Conservation (phyloP, 2,113 vertebrate genomes). For the Campylomormyrus numenius region DNA sequence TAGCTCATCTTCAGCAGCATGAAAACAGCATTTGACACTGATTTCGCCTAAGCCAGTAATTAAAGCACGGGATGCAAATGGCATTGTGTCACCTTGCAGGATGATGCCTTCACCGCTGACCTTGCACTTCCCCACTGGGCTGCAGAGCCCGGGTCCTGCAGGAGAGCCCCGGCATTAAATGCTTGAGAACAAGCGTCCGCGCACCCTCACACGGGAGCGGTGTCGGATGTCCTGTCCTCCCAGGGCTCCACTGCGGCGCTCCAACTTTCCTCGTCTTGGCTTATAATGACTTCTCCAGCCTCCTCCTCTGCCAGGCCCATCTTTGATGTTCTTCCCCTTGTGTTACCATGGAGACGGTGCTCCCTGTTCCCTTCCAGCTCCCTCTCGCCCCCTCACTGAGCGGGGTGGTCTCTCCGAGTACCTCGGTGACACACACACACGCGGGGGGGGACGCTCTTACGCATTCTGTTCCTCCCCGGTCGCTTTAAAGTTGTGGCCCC, state of each 20-base stretch:
- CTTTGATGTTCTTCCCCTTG: slow-evolving; percentile 56
- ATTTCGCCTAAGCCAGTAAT: background rate
- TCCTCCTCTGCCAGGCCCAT: slow-evolving; percentile 34
- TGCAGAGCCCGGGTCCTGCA: background rate
- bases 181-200: background rate
- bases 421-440: background rate
- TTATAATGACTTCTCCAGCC: slow-evolving; percentile 52
- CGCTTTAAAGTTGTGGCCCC: background rate
- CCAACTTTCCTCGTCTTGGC: slow-evolving; percentile 2
- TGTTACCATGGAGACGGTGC: slow-evolving; percentile 31
- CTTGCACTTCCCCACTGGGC: background rate
- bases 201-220: background rate
- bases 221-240: background rate
- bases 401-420: background rate
- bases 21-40: background rate
- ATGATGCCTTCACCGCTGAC: background rate
- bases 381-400: slow-evolving; percentile 38
- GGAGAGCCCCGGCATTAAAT: background rate
- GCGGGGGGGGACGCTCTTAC: background rate
- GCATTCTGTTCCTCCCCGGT: background rate
- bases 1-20: background rate
- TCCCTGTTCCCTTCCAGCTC: background rate
- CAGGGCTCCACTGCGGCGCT: background rate
- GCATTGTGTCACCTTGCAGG: background rate
- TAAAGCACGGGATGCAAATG: background rate